These are phyloP conservation scores for Hirtodrosophila trivittata DNA, from an alignment of 2,888 invertebrate species.

Conservation along the genomic window DNA sequence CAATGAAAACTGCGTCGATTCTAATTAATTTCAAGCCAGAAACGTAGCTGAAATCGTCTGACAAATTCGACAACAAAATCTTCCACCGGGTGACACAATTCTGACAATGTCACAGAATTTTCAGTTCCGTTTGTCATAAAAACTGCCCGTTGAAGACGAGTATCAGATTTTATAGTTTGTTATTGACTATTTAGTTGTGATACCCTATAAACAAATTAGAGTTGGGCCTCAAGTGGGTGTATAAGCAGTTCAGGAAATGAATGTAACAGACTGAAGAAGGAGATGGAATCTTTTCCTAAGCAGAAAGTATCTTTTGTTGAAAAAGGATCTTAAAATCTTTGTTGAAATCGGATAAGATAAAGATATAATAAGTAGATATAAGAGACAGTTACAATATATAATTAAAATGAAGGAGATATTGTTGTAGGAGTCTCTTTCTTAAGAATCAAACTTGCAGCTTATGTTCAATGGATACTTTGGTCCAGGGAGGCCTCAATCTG, in stretches of 20 bases:
- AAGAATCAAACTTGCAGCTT: too few species aligned
- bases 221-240: neutral
- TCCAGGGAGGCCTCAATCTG: too few species aligned
- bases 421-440: too few species aligned
- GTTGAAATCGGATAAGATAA: too few species aligned
- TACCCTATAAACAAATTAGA: neutral
- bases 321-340: too few species aligned
- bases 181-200: conserved; percentile 37
- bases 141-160: conserved; percentile 26
- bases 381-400: too few species aligned
- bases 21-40: conserved; percentile 50
- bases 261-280: too few species aligned
- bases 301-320: too few species aligned
- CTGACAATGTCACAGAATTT: conserved; percentile 39
- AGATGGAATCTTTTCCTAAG: too few species aligned
- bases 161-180: conserved; percentile 25
- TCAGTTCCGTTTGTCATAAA: conserved; percentile 56
- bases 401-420: too few species aligned
- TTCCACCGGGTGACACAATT: conserved; percentile 25
- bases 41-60: conserved; percentile 35
- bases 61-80: conserved; percentile 30
- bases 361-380: too few species aligned
- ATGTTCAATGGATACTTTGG: too few species aligned
- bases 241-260: neutral
- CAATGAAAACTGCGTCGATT: conserved; percentile 32